Base-by-base conservation (phyloP, 2,797 vertebrate species). In the Naso thynnoides region DNA sequence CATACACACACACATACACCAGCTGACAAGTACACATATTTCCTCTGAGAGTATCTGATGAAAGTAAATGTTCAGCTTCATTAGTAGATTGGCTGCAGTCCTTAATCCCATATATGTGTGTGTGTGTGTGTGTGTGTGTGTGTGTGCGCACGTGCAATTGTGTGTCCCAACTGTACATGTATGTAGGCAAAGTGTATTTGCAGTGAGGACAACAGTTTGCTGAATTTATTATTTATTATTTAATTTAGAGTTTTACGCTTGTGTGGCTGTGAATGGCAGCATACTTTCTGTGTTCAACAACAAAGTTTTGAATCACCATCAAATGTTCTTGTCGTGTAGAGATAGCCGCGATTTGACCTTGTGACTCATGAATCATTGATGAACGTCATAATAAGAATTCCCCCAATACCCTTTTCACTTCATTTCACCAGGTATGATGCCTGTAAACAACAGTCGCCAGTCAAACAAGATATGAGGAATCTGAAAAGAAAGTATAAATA, bases 1-100 rank as follows among this genome's bases (percentile, higher is more conserved):
- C 19, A 48, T 47, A 61, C 45, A 53, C 21, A 78, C 70, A 75
- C 58, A 67, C 94, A 95, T 94, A 95, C 93, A 93, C 93, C 83
- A 90, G 88, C 91, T 95, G 95, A 96, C 95, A 96, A 95, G 95
- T 94, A 95, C 93, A 96, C 96, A 95, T 93, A 95, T 96, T 95
- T 96, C 95, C 95, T 95, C 85, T 38, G 94, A 96, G 96, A 95
- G 60, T 93, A 89, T 95, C 94, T 95, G 94, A 97, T 96, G 95
- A 96, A 97, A 97, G 96, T 95, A 95, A 94, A 94, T 79, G 79
- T 95, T 96, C 93, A 92, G 95, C 95, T 94, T 96, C 92, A 94
- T 97, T 97, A 97, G 96, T 87, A 96, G 96, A 99, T 99, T 97
- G 95, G 96, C 94, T 94, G 91, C 90, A 90, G 92, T 95, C 92